These are phyloP conservation scores for Nomada ferruginata DNA, from an alignment of 2,888 invertebrate species.

Conservation along the genomic window DNA sequence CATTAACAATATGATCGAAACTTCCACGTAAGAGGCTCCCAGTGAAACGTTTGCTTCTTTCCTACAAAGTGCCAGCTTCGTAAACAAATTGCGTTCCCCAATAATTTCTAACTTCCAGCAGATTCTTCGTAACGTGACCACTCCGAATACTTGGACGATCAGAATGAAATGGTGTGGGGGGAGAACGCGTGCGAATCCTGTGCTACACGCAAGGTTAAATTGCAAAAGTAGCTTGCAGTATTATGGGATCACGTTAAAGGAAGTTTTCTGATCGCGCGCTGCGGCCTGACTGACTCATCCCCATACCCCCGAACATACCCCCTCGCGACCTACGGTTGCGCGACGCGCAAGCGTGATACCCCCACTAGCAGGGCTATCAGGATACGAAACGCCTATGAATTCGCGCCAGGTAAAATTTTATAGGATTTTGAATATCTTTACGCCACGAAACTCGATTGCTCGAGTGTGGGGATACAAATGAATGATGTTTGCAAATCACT, in stretches of 20 bases:
- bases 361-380: slow-evolving; percentile 45
- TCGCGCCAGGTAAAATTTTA: slow-evolving; percentile 70
- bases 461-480: too few species aligned
- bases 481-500: too few species aligned
- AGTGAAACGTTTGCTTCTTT: background rate
- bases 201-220: slow-evolving; percentile 46
- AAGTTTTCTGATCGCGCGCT: slow-evolving; percentile 84
- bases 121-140: background rate
- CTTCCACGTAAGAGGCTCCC: background rate
- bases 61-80: background rate
- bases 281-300: slow-evolving; percentile 84
- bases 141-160: background rate
- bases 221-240: slow-evolving; percentile 58
- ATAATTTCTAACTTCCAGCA: background rate
- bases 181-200: slow-evolving; percentile 29
- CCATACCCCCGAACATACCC: slow-evolving; percentile 75
- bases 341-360: slow-evolving; percentile 71
- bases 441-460: too few species aligned
- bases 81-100: background rate
- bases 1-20: background rate
- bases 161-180: background rate
- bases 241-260: slow-evolving; percentile 77
- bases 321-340: slow-evolving; percentile 54
- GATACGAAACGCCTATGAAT: slow-evolving; percentile 68
- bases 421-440: background rate